phyloP scores from a whole-genome alignment of 2,888 invertebrate genomes.

The Phaedon cochleariae region DNA sequence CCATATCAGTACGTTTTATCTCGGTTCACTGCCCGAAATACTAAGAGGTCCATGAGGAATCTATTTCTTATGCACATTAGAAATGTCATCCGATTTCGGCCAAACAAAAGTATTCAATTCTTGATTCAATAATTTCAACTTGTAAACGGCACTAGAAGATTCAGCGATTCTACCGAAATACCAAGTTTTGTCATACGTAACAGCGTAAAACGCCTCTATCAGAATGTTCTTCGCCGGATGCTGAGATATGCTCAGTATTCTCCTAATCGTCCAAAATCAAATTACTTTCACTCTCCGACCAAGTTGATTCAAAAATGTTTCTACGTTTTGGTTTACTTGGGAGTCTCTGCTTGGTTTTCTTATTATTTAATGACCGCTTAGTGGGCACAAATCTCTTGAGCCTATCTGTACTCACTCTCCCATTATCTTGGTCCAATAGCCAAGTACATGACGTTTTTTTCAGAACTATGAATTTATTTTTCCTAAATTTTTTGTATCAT shows the following conservation, averaged over 20 bases:
- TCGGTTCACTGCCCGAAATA: background rate
- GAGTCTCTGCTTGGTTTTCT: background rate
- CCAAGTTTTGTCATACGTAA: no score
- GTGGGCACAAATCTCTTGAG: background rate
- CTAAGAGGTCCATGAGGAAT: slow-evolving; percentile 11
- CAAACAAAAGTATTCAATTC: slow-evolving; percentile 5
- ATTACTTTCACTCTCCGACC: background rate
- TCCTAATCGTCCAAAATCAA: background rate
- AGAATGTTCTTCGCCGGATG: background rate
- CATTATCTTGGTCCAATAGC: background rate
- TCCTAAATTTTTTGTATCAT: background rate
- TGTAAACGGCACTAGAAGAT: background rate
- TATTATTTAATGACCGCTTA: background rate
- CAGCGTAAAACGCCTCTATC: background rate
- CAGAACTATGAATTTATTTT: no score
- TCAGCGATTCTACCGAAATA: slow-evolving; percentile 3
- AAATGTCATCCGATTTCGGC: background rate
- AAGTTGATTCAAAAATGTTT: background rate
- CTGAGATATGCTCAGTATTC: background rate
- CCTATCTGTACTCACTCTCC: background rate
- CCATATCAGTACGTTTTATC: background rate
- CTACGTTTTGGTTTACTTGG: background rate
- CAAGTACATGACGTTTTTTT: background rate
- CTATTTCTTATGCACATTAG: background rate
- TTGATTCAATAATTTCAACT: slow-evolving; percentile 7